Evolutionary conservation across 2,797 vertebrate species (phyloP), one percentile per base, ranked within the genome.

Genomic region (Corythornis leucogaster): DNA sequence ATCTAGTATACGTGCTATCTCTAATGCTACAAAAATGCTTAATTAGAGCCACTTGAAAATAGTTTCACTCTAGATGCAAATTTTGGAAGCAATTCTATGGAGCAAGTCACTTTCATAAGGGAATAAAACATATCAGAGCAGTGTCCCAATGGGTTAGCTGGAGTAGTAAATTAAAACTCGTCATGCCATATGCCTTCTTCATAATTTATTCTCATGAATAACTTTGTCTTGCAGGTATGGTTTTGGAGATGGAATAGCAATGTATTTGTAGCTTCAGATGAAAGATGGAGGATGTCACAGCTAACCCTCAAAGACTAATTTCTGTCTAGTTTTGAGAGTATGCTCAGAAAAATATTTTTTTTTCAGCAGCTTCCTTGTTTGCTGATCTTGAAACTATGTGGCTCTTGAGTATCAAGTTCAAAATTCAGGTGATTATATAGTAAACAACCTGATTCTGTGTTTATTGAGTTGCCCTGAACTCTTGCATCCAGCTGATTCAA

Each of bases 401-500:
- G 33, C 33, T 95, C 81, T 91, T 83, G 61, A 80, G 53, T 14
- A 58, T 90, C 51, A 69, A 26, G 78, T 91, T 93, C 21, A 25
- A 38, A 73, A 79, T 77, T 53, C 63, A 90, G 59, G 48, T 86
- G 63, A 77, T 69, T 55, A 53, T 61, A 51, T 59, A 69, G 19
- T 93, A 75, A 92, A 84, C 50, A 62, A 5, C 54, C n/a, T 64
- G 33, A 38, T 75, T 85, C 81, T 82, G 10, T 76, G 33, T 88
- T 92, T 94, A 43, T 76, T 80, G 38, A 94, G 75, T 75, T 87
- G 40, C 25, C 80, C 66, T 94, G 68, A 96, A 89, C 46, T 87
- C 83, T 86, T 90, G 57, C 62, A 66, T 93, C 21, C 33, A 51
- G 40, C 25, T 94, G 64, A 80, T 89, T 95, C 74, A 84, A 53